Base-by-base conservation (phyloP, 2,797 vertebrate genomes). In the Mallotus villosus region DNA sequence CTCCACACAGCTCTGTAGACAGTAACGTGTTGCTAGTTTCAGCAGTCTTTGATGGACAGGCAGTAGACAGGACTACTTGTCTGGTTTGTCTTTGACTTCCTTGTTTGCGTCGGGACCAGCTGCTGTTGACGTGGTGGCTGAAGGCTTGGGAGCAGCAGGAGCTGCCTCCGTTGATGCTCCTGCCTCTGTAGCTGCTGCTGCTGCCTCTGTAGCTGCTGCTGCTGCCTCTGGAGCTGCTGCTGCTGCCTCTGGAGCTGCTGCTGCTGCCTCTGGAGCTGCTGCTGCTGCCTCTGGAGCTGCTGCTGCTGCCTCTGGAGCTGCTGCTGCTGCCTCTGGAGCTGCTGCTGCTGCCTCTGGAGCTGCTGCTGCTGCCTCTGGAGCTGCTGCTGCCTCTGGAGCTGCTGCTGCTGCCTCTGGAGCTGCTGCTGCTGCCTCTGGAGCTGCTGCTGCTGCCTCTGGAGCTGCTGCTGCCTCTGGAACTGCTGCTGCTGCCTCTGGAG, bases 21-120 rank as follows among this genome's bases (percentile, higher is more conserved):
- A 29, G 12, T 63, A 63, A 41, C n/a, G 7, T 37, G 34, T 46
- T 46, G 41, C 41, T 46, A 46, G 9, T 8, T 46, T 46, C 41
- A 46, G 41, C 41, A 46, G 41, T 46, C 9, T 46, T 46, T 46
- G 11, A 46, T 3, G 41, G 41, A 46, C 41, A 46, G 41, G 41
- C 9, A 46, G 41, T 81, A 41, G 82, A 41, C 59, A 83, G 67
- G 7, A 72, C 61, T 63, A 24, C 4, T 74, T 34, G 51, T 82
- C 81, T 55, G 41, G 11, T 46, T 77, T 58, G 55, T n/a, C 21
- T 58, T 58, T 58, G 55, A 19, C 55, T 6, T 58, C 19, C 55
- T 55, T 21, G n/a, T 11, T 60, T 0, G 63, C 73, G 58, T 65
- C 49, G 19, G 67, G 32, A 53, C 25, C 37, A 2, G 63, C 37